Evolutionary conservation across 2,113 vertebrate genomes (phyloP).

Genomic region (Microtus montanus): DNA sequence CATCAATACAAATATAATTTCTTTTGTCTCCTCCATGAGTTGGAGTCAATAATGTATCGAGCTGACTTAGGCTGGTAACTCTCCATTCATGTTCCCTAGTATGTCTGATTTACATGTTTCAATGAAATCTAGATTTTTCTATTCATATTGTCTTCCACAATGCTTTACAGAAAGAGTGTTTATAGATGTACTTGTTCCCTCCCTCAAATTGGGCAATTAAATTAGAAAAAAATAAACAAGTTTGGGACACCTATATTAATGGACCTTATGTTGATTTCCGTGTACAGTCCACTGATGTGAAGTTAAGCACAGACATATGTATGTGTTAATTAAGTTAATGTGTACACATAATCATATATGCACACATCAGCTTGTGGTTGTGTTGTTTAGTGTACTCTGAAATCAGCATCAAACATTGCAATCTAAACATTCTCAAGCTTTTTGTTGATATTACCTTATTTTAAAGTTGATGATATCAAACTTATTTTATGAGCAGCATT

Average conservation of each 20-base stretch:
- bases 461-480: slow-evolving; percentile 8
- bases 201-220: background rate
- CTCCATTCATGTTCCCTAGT: slow-evolving; percentile 49
- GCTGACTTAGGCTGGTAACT: slow-evolving; percentile 61
- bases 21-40: slow-evolving; percentile 72
- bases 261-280: background rate
- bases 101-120: slow-evolving; percentile 41
- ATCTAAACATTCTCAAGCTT: background rate
- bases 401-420: background rate
- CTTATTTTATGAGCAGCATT: background rate
- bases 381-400: slow-evolving; percentile 10
- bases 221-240: background rate
- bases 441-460: background rate
- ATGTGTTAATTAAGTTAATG: background rate
- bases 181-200: background rate
- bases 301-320: background rate
- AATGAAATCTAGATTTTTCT: slow-evolving; percentile 52
- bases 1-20: slow-evolving; percentile 71
- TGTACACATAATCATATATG: background rate
- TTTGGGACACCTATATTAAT: background rate
- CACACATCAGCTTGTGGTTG: background rate
- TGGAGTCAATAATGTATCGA: slow-evolving; percentile 62
- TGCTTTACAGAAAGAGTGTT: slow-evolving; percentile 44
- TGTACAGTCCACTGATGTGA: background rate
- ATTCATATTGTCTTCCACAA: slow-evolving; percentile 16